Base-by-base conservation (phyloP, 2,113 vertebrate genomes). In the Myotis davidii region DNA sequence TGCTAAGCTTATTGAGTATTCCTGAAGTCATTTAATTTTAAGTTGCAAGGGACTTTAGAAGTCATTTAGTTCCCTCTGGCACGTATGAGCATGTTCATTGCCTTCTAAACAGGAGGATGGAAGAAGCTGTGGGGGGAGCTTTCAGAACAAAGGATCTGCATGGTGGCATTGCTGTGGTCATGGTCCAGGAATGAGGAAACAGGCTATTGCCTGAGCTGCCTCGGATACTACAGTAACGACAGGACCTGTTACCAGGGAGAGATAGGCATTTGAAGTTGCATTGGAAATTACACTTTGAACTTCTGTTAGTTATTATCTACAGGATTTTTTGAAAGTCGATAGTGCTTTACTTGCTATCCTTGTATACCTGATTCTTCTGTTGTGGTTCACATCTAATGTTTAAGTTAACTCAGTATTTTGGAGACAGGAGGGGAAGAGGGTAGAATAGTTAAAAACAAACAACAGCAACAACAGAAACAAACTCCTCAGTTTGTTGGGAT, bases 381-480 rank as follows among this genome's bases (percentile, higher is more conserved):
- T 97, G 95, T 94, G 97, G 94, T 88, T 96, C 52, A 29, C 34
- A 79, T 96, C 82, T 94, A n/a, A 84, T 95, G 92, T 96, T 97
- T 93, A 82, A 74, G 50, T 92, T 50, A 56, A 90, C 37, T 90
- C 85, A 82, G 17, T 88, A 20, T 94, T 92, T 92, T 88, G 95
- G 88, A 95, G 82, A 65, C 88, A 81, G 95, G 77, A 67, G 67
- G 56, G 37, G 54, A 70, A 73, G 45, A 88, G 64, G n/a, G 37
- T 32, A 78, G 59, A 88, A 61, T 27, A 50, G 87, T 92, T 81
- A 67, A 94, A 94, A 94, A 96, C 91, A 92, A 94, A 94, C 64
- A 83, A 64, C 74, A 91, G 82, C 94, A 91, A 94, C 91, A 42
- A 52, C 83, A 93, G 85, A 95, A 88, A 94, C 91, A 54, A 82